Evolutionary conservation across 2,888 invertebrate species (phyloP).

Genomic region (Frankliniella intonsa): DNA sequence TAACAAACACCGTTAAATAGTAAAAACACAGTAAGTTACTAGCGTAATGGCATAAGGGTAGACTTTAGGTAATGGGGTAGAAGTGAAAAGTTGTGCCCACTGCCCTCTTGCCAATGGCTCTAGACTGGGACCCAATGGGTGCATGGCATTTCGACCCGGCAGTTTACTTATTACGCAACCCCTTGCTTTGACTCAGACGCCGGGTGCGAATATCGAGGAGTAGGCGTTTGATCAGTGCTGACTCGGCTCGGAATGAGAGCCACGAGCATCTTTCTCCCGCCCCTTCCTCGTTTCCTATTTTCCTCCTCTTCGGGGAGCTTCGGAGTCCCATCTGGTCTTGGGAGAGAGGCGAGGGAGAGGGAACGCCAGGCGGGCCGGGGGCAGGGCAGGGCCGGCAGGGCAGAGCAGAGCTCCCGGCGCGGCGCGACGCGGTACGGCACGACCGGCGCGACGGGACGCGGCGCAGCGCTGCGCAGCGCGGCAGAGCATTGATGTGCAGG

Average conservation of each 20-base stretch:
- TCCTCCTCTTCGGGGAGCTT: background rate
- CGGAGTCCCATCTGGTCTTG: background rate
- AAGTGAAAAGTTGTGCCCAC: too few species aligned
- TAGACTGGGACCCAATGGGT: too few species aligned
- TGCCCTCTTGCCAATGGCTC: too few species aligned
- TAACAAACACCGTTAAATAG: too few species aligned
- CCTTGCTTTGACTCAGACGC: too few species aligned
- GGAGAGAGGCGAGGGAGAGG: background rate
- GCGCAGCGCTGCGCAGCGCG: background rate
- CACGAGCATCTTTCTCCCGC: background rate
- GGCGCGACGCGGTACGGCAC: background rate
- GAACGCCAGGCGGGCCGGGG: background rate
- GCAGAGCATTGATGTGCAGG: background rate
- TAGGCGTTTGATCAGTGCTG: too few species aligned
- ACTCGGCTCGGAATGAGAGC: background rate
- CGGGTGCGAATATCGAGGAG: too few species aligned
- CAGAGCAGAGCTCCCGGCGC: background rate
- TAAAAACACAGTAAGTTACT: too few species aligned
- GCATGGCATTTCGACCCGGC: too few species aligned
- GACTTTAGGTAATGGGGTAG: too few species aligned
- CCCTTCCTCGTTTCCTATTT: background rate
- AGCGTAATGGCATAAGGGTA: too few species aligned
- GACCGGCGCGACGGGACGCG: background rate
- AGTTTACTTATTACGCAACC: too few species aligned
- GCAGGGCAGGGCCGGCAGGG: background rate